These are phyloP conservation scores for Cyrtodaria siliqua DNA, from an alignment of 2,888 invertebrate species.

Conservation along the genomic window DNA sequence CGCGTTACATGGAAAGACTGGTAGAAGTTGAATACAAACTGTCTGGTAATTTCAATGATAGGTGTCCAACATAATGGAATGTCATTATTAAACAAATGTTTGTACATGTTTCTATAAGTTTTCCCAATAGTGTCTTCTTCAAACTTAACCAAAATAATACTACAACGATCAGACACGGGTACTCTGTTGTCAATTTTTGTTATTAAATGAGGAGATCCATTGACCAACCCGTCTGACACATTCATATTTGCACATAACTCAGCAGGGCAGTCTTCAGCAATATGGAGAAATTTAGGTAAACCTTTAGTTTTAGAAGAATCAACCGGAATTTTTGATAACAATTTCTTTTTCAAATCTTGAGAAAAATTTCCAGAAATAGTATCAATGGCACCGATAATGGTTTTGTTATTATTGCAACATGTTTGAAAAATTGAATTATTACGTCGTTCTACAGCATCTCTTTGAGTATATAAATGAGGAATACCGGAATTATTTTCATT, in stretches of 20 bases:
- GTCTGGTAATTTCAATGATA: too few relatives aligned
- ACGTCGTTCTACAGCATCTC: too few relatives aligned
- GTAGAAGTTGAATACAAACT: too few relatives aligned
- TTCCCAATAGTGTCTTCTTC: background rate
- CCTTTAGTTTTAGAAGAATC: background rate
- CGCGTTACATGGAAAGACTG: too few relatives aligned
- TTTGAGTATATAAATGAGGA: too few relatives aligned
- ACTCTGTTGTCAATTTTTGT: background rate
- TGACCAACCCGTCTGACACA: conserved; percentile 4
- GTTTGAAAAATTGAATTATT: too few relatives aligned
- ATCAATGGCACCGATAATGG: background rate
- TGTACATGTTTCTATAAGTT: too few relatives aligned
- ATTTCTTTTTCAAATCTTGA: too few relatives aligned
- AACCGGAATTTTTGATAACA: background rate
- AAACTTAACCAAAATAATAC: background rate
- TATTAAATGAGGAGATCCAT: background rate
- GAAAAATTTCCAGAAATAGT: background rate
- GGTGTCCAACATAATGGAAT: background rate
- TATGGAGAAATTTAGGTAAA: background rate
- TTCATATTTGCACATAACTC: conserved; percentile 2
- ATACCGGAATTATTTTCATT: too few relatives aligned
- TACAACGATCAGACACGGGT: too few relatives aligned
- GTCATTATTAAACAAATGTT: background rate
- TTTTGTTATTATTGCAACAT: too few relatives aligned
- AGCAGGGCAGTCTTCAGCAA: background rate